Evolutionary conservation across 2,888 invertebrate genomes (phyloP), one percentile per base, ranked within the genome.

Genomic region (Torymus auratus): DNA sequence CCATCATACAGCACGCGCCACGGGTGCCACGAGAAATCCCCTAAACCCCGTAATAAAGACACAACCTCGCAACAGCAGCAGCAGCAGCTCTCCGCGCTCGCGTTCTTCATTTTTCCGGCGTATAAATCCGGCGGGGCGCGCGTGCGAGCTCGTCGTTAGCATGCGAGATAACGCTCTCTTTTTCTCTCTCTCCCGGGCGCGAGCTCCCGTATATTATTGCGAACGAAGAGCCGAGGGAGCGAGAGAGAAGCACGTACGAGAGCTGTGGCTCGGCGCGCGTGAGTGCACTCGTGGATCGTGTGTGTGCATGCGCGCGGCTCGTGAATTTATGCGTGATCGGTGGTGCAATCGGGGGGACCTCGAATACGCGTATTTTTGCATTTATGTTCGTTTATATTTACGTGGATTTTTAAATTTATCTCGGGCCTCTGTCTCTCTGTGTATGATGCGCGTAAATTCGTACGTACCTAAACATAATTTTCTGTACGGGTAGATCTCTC

Each of bases 101-200:
- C 41, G 41, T 41, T 28, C 28, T n/a, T 55, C 61, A 14, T n/a
- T 13, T 50, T 64, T 17, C 60, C 67, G 20, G 13, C 68, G 10
- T 17, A 17, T 68, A 28, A 67, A 76, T 68, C 55, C 75, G 68
- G 64, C 14, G 55, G 55, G 11, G 55, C 41, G 41, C 5, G 64
- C 41, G 67, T 67, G 67, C 20, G 56, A 67, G 56, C 60, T 17
- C 75, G 23, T 75, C 68, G 75, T 75, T 75, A 75, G 75, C 75
- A 52, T 58, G 23, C 53, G 73, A 20, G 50, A 67, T 50, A 52
- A 7, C 55, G 14, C 14, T 55, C 15, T 15, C 56, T 14, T 7
- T 56, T 2, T 14, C 62, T 62, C 15, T 20, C 53, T 1, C 17
- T 23, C 15, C 5, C 28, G 15, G 2, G 12, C 53, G 52, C 15